These are phyloP conservation scores for Miltochrista miniata DNA, from an alignment of 2,888 invertebrate species.

Conservation along the genomic window DNA sequence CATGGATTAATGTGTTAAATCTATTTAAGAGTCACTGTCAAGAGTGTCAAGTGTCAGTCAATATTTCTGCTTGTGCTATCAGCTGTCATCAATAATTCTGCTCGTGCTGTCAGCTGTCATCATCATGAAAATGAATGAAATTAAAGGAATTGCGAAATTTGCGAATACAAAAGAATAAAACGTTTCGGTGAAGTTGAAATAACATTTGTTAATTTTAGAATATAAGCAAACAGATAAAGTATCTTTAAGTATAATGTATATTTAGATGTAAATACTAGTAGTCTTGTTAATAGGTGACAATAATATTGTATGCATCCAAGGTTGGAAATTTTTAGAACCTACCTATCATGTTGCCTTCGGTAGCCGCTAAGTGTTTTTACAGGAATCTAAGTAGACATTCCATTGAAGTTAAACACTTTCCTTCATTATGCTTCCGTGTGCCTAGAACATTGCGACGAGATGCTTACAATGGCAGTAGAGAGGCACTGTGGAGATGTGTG, in stretches of 20 bases:
- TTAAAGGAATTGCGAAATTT: too few relatives aligned
- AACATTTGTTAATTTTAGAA: conserved; percentile 17
- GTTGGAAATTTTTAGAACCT: conserved; percentile 18
- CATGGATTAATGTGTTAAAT: too few relatives aligned
- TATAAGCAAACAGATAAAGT: conserved; percentile 15
- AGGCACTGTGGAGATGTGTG: conserved; percentile 48
- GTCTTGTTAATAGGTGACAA: conserved; percentile 12
- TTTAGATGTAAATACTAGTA: conserved; percentile 5
- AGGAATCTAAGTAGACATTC: conserved; percentile 63
- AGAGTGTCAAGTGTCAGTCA: too few relatives aligned
- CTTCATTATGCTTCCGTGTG: conserved; percentile 49
- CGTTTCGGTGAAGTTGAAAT: conserved; percentile 6
- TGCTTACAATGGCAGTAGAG: conserved; percentile 32
- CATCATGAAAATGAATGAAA: too few relatives aligned
- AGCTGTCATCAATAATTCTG: too few relatives aligned
- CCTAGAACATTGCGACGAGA: conserved; percentile 45
- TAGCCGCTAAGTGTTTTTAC: conserved; percentile 63
- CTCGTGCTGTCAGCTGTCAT: too few relatives aligned
- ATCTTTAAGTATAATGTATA: conserved; percentile 26
- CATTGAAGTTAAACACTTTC: conserved; percentile 57
- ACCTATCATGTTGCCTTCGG: conserved; percentile 62
- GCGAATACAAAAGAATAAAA: conserved; percentile 8
- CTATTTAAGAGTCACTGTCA: too few relatives aligned
- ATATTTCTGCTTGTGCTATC: too few relatives aligned
- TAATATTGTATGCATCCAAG: conserved; percentile 22